These are phyloP conservation scores for Odontamblyopus lacepedii DNA, from an alignment of 2,797 vertebrate genomes.

Conservation along the genomic window DNA sequence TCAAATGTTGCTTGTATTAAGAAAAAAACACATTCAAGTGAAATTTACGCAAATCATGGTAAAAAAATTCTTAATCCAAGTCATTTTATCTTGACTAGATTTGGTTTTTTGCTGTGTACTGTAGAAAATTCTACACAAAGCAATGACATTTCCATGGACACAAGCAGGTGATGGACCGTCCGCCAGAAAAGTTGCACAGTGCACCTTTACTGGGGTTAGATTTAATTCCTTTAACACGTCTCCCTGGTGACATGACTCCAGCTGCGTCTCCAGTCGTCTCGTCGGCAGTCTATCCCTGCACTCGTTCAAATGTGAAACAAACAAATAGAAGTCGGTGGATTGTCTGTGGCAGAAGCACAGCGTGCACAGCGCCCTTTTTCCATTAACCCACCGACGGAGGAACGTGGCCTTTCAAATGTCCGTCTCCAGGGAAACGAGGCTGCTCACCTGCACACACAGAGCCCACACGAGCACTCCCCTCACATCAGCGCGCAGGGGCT, in stretches of 20 bases:
- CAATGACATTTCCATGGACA: too few species aligned
- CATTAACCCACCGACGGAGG: constrained; percentile 44
- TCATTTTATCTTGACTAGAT: too few species aligned
- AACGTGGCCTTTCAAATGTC: constrained; percentile 55
- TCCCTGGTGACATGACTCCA: neutral
- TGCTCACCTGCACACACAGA: constrained; percentile 53
- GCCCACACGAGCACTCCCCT: neutral
- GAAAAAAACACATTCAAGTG: too few species aligned
- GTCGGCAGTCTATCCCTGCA: neutral
- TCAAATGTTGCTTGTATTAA: too few species aligned
- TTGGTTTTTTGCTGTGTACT: too few species aligned
- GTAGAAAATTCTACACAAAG: too few species aligned
- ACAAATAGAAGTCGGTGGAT: constrained; percentile 4
- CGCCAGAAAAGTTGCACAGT: too few species aligned
- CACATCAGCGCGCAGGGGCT: neutral
- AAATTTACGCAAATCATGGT: too few species aligned
- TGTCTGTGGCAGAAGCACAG: constrained; percentile 24
- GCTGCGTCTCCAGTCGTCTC: neutral
- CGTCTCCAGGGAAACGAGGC: constrained; percentile 70
- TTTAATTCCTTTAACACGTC: too few species aligned
- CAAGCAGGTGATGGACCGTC: too few species aligned
- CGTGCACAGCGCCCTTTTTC: constrained; percentile 28
- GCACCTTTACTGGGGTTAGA: too few species aligned
- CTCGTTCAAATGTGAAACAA: constrained; percentile 10
- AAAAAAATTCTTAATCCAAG: too few species aligned